These are phyloP conservation scores for Procambarus virginalis DNA, from an alignment of 1,140 invertebrate species.

Conservation along the genomic window DNA sequence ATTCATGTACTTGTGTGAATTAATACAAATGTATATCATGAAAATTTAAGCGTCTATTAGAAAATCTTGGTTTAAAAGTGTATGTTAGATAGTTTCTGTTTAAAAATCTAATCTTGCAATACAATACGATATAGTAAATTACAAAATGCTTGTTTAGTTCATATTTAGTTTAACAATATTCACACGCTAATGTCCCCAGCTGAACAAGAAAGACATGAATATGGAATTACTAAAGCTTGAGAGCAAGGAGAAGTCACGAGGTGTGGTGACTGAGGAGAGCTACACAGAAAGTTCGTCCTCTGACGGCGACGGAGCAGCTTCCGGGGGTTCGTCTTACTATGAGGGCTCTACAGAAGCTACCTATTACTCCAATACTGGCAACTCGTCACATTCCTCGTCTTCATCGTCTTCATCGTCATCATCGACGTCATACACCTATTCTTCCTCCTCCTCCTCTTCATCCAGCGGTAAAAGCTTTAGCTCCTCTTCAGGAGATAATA, in stretches of 20 bases:
- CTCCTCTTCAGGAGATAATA: constrained; percentile 37
- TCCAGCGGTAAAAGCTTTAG: neutral
- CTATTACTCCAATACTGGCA: constrained; percentile 23
- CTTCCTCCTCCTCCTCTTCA: constrained; percentile 24
- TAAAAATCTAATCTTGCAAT: no score
- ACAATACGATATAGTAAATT: no score
- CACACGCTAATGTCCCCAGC: neutral
- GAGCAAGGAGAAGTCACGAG: neutral
- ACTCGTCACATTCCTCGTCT: neutral
- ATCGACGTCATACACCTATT: neutral
- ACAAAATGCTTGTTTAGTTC: neutral
- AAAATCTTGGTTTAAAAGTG: no score
- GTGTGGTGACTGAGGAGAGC: neutral
- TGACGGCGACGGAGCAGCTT: neutral
- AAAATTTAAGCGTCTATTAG: no score
- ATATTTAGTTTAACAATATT: neutral
- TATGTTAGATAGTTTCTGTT: no score
- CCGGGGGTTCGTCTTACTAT: neutral
- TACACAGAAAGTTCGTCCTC: neutral
- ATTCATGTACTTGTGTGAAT: neutral
- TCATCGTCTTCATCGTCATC: constrained; percentile 13
- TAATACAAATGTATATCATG: neutral
- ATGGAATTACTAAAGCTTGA: constrained; percentile 14
- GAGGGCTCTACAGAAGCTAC: constrained; percentile 4
- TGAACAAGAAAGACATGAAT: constrained; percentile 22